These are phyloP conservation scores for Aleiodes testaceus DNA, from an alignment of 2,888 invertebrate species.

Conservation along the genomic window DNA sequence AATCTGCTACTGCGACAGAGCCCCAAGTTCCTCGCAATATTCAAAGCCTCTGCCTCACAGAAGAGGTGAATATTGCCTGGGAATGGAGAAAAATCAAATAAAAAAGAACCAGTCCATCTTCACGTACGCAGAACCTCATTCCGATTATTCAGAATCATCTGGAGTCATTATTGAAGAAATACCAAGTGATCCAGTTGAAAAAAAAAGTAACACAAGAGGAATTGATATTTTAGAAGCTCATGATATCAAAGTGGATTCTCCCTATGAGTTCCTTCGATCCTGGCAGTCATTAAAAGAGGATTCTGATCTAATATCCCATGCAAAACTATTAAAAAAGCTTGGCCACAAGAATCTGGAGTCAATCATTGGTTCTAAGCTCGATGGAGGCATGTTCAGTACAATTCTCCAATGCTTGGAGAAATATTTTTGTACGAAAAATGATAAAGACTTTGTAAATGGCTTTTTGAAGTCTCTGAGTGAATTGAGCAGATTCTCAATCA, in stretches of 20 bases:
- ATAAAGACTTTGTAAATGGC: constrained; percentile 60
- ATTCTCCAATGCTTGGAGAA: constrained; percentile 68
- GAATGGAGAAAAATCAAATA: constrained; percentile 4
- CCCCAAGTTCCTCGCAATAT: constrained; percentile 59
- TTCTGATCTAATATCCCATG: constrained; percentile 61
- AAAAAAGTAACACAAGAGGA: neutral
- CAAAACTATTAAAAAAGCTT: constrained; percentile 66
- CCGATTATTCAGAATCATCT: constrained; percentile 37
- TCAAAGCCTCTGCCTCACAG: constrained; percentile 57
- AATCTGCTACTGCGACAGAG: constrained; percentile 61
- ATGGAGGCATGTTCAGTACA: constrained; percentile 68
- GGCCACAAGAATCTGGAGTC: constrained; percentile 53
- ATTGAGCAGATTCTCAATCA: constrained; percentile 68
- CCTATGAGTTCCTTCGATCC: constrained; percentile 68
- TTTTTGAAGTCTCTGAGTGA: constrained; percentile 63
- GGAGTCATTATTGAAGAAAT: constrained; percentile 58
- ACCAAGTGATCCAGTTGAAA: constrained; percentile 42
- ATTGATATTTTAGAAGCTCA: neutral
- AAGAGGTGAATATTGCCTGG: constrained; percentile 56
- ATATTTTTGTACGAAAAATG: constrained; percentile 66
- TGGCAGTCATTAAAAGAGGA: constrained; percentile 69
- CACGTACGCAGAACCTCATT: constrained; percentile 11
- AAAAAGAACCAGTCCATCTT: constrained; percentile 4
- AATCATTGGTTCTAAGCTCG: constrained; percentile 73
- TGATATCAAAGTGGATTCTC: constrained; percentile 52